Conservation (phyloP, 2,113 vertebrate species). For the Phrynocephalus versicolor region DNA sequence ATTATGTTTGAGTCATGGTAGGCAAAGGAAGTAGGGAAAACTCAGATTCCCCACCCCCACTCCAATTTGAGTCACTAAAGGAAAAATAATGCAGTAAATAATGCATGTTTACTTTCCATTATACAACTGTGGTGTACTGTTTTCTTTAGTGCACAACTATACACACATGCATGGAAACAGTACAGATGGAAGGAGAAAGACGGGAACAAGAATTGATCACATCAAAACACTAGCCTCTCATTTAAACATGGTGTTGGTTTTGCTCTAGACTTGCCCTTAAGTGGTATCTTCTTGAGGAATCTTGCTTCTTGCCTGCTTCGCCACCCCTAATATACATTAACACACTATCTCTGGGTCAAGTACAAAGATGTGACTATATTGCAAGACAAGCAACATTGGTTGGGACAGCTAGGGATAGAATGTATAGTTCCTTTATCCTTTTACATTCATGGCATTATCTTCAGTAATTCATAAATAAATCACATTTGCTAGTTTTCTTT, state of each 20-base stretch:
- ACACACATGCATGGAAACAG: slow-evolving; percentile 20
- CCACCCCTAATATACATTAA: not conserved
- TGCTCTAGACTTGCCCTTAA: not conserved
- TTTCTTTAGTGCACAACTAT: slow-evolving; percentile 29
- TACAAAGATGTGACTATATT: accelerated
- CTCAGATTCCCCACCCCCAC: slow-evolving; percentile 50
- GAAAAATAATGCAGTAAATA: slow-evolving; percentile 54
- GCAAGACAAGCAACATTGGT: not conserved
- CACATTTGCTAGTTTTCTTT: not conserved
- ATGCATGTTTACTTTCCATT: slow-evolving; percentile 43
- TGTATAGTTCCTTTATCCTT: not conserved
- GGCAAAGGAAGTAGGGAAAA: slow-evolving; percentile 56
- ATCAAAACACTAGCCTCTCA: not conserved
- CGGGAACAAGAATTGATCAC: slow-evolving; percentile 24
- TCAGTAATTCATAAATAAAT: not conserved
- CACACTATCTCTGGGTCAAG: slow-evolving; percentile 2
- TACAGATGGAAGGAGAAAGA: not conserved
- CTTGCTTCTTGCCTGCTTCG: slow-evolving; percentile 13
- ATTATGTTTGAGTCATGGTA: slow-evolving; percentile 48
- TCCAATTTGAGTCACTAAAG: slow-evolving; percentile 60
- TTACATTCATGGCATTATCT: not conserved
- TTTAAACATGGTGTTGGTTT: slow-evolving; percentile 3
- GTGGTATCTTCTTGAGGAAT: not conserved
- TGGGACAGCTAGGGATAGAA: not conserved
- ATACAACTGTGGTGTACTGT: slow-evolving; percentile 33